These are phyloP conservation scores for Drosophila lacertosa DNA, from an alignment of 1,140 invertebrate species.

Conservation along the genomic window DNA sequence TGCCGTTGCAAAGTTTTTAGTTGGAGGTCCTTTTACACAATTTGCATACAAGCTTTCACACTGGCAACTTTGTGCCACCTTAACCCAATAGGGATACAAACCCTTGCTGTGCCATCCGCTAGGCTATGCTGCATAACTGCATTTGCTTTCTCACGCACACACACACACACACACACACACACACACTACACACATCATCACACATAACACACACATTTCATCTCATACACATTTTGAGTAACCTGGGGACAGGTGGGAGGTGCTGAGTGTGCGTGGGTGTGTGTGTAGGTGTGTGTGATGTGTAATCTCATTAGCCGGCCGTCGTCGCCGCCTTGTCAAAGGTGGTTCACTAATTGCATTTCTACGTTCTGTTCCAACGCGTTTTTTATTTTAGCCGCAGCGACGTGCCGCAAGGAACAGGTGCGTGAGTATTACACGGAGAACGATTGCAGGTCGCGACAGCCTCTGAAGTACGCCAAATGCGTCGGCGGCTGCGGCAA, in stretches of 20 bases:
- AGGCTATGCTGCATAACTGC: conserved; percentile 39
- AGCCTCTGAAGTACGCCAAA: conserved; percentile 94
- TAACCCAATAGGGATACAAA: too few species aligned
- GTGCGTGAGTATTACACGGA: conserved; percentile 95
- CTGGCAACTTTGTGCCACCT: conserved; percentile 6
- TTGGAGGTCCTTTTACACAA: background rate
- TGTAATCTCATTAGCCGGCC: conserved; percentile 52
- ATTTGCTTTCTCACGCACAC: conserved; percentile 37
- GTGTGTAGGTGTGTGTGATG: conserved; percentile 10
- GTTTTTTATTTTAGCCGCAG: conserved; percentile 85
- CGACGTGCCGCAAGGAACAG: conserved; percentile 94
- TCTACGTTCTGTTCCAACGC: conserved; percentile 16
- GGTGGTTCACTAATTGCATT: conserved; percentile 66
- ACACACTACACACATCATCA: conserved; percentile 9
- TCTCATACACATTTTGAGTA: conserved; percentile 3
- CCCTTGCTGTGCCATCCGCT: conserved; percentile 18
- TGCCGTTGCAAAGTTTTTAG: background rate
- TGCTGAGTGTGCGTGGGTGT: background rate
- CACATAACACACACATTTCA: conserved; percentile 19
- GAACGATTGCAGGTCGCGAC: conserved; percentile 93
- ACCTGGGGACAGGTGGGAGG: conserved; percentile 1
- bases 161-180: conserved; percentile 1
- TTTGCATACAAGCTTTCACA: conserved; percentile 2
- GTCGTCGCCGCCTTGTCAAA: conserved; percentile 33
- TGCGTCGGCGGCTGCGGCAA: conserved; percentile 88